These are phyloP conservation scores for Trematomus loennbergii DNA, from an alignment of 2,113 vertebrate genomes.

Conservation along the genomic window DNA sequence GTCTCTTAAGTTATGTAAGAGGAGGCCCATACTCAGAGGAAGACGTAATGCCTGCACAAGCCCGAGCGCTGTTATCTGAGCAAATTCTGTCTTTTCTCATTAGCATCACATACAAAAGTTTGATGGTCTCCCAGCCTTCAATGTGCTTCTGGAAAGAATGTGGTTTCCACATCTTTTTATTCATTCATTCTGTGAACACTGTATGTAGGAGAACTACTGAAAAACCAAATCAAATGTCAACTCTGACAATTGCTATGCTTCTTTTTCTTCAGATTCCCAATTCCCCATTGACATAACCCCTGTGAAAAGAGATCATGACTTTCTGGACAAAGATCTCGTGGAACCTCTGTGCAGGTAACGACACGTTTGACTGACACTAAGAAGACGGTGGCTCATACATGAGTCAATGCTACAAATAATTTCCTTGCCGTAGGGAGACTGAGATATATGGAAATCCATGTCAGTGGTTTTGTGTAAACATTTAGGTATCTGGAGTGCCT, in stretches of 20 bases:
- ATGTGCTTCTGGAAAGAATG: slow-evolving; percentile 67
- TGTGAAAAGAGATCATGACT: slow-evolving; percentile 98
- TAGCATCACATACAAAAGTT: slow-evolving; percentile 65
- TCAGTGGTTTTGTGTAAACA: too few species aligned
- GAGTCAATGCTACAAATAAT: slow-evolving; percentile 26
- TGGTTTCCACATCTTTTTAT: slow-evolving; percentile 41
- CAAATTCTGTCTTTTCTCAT: slow-evolving; percentile 71
- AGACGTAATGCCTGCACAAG: slow-evolving; percentile 76
- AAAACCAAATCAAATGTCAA: slow-evolving; percentile 16
- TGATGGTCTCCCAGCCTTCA: slow-evolving; percentile 49
- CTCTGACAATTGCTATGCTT: slow-evolving; percentile 6
- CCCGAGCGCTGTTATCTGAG: slow-evolving; percentile 60
- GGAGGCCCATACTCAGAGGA: slow-evolving; percentile 58
- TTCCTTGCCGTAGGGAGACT: background rate
- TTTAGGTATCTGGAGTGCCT: too few species aligned
- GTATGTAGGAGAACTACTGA: background rate
- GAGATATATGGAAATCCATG: background rate
- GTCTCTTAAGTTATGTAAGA: slow-evolving; percentile 78
- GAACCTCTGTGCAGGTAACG: slow-evolving; percentile 97
- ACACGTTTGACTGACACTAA: slow-evolving; percentile 2
- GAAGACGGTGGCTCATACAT: slow-evolving; percentile 9
- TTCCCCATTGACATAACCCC: slow-evolving; percentile 96
- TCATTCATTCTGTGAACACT: slow-evolving; percentile 27
- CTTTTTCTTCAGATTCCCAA: slow-evolving; percentile 88
- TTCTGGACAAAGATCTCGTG: slow-evolving; percentile 98